A percentile compares a stretch with the other conserved stretches of the same genome.
phyloP scores from a whole-genome alignment of 1,140 invertebrate species.

The Drosophila athabasca region DNA sequence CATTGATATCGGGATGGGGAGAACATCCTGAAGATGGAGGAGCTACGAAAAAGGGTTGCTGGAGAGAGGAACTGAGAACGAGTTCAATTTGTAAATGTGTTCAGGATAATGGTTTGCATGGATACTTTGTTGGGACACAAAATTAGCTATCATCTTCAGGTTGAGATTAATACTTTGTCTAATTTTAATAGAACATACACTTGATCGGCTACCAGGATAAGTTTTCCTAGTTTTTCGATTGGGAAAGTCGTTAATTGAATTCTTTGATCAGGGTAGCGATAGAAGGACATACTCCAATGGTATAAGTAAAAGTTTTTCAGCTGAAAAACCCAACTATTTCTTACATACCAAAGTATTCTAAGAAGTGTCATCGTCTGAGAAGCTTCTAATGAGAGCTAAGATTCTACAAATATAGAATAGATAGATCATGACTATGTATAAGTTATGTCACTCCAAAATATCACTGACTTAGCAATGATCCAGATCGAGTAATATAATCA shows the following conservation, averaged over 20 bases:
- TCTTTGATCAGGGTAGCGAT: no score
- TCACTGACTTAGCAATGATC: slow-evolving; percentile 11
- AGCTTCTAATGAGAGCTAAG: slow-evolving; percentile 28
- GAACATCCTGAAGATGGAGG: no score
- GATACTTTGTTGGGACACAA: slow-evolving; percentile 17
- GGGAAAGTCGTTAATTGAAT: no score
- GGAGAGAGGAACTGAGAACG: slow-evolving; percentile 1
- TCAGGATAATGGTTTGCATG: slow-evolving; percentile 23
- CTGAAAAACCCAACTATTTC: no score
- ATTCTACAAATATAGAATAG: slow-evolving; percentile 1
- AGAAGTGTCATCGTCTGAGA: slow-evolving; percentile 31
- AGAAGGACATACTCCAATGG: no score
- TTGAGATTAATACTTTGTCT: no score
- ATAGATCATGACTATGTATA: slow-evolving; percentile 1
- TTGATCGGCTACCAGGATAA: no score
- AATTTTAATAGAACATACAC: no score
- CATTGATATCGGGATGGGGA: slow-evolving; percentile 51
- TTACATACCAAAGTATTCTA: slow-evolving; percentile 6
- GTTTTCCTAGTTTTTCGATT: no score
- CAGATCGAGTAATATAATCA: no score
- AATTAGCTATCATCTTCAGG: background rate
- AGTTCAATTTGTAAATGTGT: slow-evolving; percentile 1
- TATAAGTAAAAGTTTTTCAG: no score
- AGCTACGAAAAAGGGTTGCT: no score
- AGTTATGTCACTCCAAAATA: background rate